Evolutionary conservation across 1,140 invertebrate species (phyloP), one percentile per base, ranked within the genome.

Genomic region (Aphaenogaster rudis): DNA sequence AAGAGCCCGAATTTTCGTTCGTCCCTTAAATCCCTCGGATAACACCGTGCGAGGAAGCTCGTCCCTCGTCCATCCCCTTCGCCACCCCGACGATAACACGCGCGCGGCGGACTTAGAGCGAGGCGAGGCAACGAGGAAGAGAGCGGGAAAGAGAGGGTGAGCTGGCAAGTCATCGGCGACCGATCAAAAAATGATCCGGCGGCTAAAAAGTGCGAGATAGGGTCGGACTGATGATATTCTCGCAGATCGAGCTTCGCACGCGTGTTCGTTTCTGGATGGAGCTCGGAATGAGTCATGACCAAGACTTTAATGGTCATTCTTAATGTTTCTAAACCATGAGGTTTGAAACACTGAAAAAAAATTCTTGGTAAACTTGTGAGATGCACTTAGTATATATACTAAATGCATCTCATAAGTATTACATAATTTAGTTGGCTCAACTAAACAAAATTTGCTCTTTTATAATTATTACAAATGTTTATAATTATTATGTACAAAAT

Each of bases 11-110:
- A 93, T 92, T 93, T 86, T 77, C 90, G 86, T 88, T 76, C 90
- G 91, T 91, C 91, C 93, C 93, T 93, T 91, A 93, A 94, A 94
- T 94, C 92, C 91, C 79, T 71, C 39, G 93, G 92, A 93, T 94
- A 93, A 94, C 88, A 89, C 86, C 63, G 66, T 39, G 72, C 85
- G 80, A 63, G 87, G 80, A 91, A 91, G 71, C 85, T 78, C 76
- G 63, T 79, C 90, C 86, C 76, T 84, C 82, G 87, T 86, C 85
- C 88, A 57, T 89, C 63, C 71, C 90, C 74, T 80, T 86, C n/a
- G 39, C 39, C 33, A 36, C 15, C 77, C 63, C 54, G 63, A 78
- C 74, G 86, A 90, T 86, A 90, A 88, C 78, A 28, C 71, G 72
- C 64, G 80, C 66, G 82, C 69, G 66, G 48, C 9, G 77, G 21